These are phyloP conservation scores for Mellivora capensis DNA, from an alignment of 2,113 vertebrate species.

Conservation along the genomic window DNA sequence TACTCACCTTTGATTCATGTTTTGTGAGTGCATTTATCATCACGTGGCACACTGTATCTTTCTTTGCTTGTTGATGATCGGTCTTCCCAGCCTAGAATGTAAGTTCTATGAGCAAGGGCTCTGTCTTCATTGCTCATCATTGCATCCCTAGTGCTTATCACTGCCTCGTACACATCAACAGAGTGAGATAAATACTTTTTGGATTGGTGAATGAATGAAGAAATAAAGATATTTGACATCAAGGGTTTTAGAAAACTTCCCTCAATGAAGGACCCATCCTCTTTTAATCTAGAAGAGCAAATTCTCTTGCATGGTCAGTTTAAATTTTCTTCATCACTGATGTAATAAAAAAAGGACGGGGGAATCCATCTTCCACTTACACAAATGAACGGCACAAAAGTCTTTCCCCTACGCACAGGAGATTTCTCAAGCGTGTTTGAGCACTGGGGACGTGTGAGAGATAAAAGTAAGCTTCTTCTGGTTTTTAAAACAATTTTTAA, in stretches of 20 bases:
- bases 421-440: not conserved
- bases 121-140: not conserved
- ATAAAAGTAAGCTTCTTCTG: not conserved
- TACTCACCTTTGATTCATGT: not conserved
- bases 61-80: not conserved
- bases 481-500: not conserved
- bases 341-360: no score
- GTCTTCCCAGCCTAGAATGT: not conserved
- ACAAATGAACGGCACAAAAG: not conserved
- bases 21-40: no score
- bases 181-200: not conserved
- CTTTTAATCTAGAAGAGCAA: not conserved
- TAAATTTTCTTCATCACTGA: not conserved
- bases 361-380: not conserved
- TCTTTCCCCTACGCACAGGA: not conserved
- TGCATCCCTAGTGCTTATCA: not conserved
- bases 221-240: not conserved
- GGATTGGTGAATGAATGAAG: not conserved
- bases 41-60: rapidly evolving
- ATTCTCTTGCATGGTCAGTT: not conserved
- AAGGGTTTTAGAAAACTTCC: not conserved
- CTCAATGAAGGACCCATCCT: rapidly evolving
- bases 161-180: not conserved
- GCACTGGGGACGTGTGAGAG: not conserved
- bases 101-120: not conserved